Base-by-base conservation (phyloP, 1,140 invertebrate species). In the Drosophila sproati region DNA sequence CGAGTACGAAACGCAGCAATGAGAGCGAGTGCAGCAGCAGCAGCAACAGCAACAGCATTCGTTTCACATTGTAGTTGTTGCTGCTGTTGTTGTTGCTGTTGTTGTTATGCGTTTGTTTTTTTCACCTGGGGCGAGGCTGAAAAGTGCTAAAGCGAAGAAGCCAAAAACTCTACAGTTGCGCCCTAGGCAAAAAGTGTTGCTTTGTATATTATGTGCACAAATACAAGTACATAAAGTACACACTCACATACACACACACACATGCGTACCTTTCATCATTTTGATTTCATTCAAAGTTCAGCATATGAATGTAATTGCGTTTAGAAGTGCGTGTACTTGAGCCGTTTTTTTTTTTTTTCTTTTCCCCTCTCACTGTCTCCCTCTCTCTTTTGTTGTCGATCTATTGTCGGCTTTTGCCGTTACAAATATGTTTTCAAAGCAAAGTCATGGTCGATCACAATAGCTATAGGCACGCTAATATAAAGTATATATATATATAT, bases 401-500 rank as follows among this genome's bases (percentile, higher is more conserved):
- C 62, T 48, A 73, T 73, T 77, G 70, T 77, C 56, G 61, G 63
- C 64, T 68, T 80, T 75, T 74, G 85, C 83, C 85, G 83, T 89
- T 87, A 82, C 83, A 82, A 83, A 88, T 80, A 78, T 88, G 83
- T 88, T 88, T 89, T 89, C 77, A 88, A 80, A 88, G 83, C 83
- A 88, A 88, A 88, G 85, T 88, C 83, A 89, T 83, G 70, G 54
- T 72, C 69, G 61, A 87, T 87, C 82, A 86, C 64, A 86, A 87
- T 82, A 80, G 73, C 31, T 4, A 47, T 29, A 41, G 55, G 47
- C 39, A 45, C 12, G 39, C 31, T 50, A 62, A 55, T 60, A 63
- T 60, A 50, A 56, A 68, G 54, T 64, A 43, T 47, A 20, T 20
- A 20, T 45, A 20, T 20, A 20, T 20, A 20, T 20, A 20, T 20